phyloP scores from a whole-genome alignment of 2,113 vertebrate species.

The Brevimyrus niger region DNA sequence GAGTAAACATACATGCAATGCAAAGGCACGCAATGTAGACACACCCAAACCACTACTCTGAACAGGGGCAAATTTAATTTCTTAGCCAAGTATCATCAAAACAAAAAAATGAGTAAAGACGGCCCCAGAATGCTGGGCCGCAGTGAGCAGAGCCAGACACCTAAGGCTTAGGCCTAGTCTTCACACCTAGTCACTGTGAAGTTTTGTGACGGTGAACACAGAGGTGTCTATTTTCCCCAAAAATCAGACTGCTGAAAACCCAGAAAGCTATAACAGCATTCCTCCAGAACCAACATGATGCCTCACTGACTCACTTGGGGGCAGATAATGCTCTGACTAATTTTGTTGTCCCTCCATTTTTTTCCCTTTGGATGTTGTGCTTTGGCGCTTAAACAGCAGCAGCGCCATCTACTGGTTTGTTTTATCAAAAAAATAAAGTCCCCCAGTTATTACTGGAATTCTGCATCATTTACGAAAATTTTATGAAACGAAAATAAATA shows the following conservation, averaged over 20 bases:
- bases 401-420: background rate
- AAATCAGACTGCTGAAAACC: background rate
- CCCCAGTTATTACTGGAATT: background rate
- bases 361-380: no score
- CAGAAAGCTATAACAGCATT: background rate
- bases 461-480: background rate
- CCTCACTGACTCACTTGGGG: background rate
- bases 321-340: background rate
- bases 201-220: background rate
- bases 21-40: background rate
- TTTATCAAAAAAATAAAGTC: background rate
- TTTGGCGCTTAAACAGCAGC: constrained; percentile 1
- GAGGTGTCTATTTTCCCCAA: background rate
- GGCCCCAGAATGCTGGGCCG: background rate
- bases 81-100: background rate
- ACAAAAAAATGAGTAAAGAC: background rate
- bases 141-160: background rate
- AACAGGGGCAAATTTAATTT: background rate
- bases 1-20: background rate
- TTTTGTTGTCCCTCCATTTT: background rate
- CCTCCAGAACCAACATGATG: background rate
- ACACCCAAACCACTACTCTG: background rate
- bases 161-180: background rate
- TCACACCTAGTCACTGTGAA: background rate
- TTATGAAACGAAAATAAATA: background rate